Evolutionary conservation across 1,140 invertebrate genomes (phyloP).

Genomic region (Magallana ariakensis): DNA sequence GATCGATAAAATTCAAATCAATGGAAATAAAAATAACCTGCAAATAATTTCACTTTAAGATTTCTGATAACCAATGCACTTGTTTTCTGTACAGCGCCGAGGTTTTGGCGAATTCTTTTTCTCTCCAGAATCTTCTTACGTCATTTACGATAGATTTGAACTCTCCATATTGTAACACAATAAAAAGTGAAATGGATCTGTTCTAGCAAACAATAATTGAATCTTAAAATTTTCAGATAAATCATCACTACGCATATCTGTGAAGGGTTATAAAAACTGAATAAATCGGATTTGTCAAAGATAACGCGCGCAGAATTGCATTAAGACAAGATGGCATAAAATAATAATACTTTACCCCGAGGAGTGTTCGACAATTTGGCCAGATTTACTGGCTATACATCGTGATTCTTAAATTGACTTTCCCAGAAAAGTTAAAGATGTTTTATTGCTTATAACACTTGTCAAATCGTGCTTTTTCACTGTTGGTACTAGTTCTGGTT

Average conservation of each 20-base stretch:
- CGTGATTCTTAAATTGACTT: too few species aligned
- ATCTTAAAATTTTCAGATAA: background rate
- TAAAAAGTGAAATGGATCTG: conserved; percentile 11
- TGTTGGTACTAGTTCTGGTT: too few species aligned
- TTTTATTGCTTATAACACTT: too few species aligned
- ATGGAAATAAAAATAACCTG: conserved; percentile 4
- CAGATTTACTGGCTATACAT: too few species aligned
- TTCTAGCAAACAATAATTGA: conserved; percentile 3
- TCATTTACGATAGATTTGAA: background rate
- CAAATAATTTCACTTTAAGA: background rate
- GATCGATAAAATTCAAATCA: background rate
- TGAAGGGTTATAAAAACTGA: background rate
- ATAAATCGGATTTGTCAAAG: background rate
- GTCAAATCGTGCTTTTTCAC: too few species aligned
- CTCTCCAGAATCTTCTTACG: background rate
- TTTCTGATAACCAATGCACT: background rate
- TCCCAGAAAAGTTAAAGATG: too few species aligned
- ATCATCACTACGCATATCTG: background rate
- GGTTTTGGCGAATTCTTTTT: background rate
- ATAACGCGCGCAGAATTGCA: background rate
- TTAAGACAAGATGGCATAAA: background rate
- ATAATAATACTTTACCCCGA: background rate
- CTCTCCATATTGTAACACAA: background rate
- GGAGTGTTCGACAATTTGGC: too few species aligned
- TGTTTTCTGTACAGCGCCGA: background rate